Conservation (phyloP, 2,888 invertebrate species). For the Cotesia congregata region DNA sequence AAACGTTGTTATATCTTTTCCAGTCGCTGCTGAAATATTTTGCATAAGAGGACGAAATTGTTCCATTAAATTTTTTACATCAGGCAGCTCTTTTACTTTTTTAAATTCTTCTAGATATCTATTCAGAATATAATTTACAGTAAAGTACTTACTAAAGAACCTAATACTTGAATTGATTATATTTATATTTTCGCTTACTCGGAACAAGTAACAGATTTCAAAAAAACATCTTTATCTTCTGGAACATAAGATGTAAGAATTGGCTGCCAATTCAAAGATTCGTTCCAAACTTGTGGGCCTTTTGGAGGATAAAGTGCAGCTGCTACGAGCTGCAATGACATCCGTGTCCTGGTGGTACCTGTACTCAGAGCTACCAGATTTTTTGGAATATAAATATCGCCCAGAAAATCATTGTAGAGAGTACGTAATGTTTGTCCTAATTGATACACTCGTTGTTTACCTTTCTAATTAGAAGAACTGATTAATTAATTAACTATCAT, state of each 20-base stretch:
- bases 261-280: constrained; percentile 76
- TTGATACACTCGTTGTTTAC: constrained; percentile 71
- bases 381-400: constrained; percentile 67
- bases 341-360: constrained; percentile 79
- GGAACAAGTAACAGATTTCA: constrained; percentile 38
- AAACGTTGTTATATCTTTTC: constrained; percentile 47
- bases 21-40: constrained; percentile 51
- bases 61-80: constrained; percentile 42
- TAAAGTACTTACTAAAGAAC: constrained; percentile 5
- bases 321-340: constrained; percentile 78
- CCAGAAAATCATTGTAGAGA: constrained; percentile 70
- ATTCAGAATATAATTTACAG: constrained; percentile 8
- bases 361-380: constrained; percentile 73
- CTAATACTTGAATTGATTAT: no score
- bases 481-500: background rate
- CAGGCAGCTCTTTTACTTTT: constrained; percentile 42
- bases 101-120: constrained; percentile 55
- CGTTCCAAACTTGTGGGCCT: constrained; percentile 73
- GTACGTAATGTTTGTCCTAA: constrained; percentile 71
- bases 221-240: constrained; percentile 48
- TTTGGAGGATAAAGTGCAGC: constrained; percentile 78
- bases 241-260: constrained; percentile 61
- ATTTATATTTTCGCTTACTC: no score
- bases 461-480: constrained; percentile 65
- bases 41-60: constrained; percentile 49